Evolutionary conservation across 53 echinoderm and acorn worm species (phyloP), one percentile per base, ranked within the genome.

Genomic region (Echinometra lucunter): DNA sequence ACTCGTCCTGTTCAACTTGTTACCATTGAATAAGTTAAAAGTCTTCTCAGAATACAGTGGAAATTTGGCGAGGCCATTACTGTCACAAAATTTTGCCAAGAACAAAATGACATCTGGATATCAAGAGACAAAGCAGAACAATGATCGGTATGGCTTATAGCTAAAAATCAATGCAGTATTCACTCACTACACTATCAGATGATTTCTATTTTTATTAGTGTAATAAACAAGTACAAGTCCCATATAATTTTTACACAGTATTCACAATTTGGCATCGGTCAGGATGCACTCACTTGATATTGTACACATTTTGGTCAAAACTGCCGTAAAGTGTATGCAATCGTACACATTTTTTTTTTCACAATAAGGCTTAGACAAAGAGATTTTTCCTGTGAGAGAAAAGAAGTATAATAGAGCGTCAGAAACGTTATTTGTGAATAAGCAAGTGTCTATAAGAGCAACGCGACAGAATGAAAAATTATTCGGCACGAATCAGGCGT

Each of bases 231-330:
- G 55, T 38, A 89, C 40, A 89, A 38, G 23, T 89, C 60, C 88
- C 8, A 89, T 60, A 60, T 58, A 45, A 66, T 82, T 83, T 83
- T 32, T 44, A 82, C 44, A 94, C 66, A 92, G 18, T 92, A 92
- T 92, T 78, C 93, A 93, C 78, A 93, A 80, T 70, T 85, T 85
- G 85, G 93, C 80, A 80, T 75, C 93, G 37, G 80, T 16, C 19
- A 44, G 40, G 45, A 67, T 63, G 85, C 85, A 37, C 47, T 78
- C 37, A 78, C 63, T 42, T 60, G 27, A 83, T 85, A 94, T 94
- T 55, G 80, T 92, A 92, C 81, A 92, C 92, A 92, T 58, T 94
- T 92, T 94, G 94, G 94, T 94, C 94, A 45, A 94, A 40, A 94
- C 83, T 94, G 94, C 94, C 94, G 94, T 94, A 60, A 83, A 83